phyloP scores from a whole-genome alignment of 1,140 invertebrate species.

The Chlorops oryzae region DNA sequence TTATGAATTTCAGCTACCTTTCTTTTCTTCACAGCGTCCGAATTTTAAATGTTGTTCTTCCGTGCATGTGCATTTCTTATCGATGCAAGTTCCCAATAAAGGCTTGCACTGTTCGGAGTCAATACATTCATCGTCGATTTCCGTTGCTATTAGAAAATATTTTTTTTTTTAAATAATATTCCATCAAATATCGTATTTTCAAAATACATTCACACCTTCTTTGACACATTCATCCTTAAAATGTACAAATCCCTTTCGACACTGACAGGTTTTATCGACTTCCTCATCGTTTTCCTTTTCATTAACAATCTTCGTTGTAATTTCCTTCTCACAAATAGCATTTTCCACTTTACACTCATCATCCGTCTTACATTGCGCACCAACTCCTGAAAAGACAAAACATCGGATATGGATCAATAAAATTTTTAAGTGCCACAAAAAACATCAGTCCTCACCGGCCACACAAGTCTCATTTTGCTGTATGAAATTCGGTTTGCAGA shows the following conservation, averaged over 20 bases:
- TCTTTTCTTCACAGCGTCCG: conserved; percentile 31
- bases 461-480: conserved; percentile 38
- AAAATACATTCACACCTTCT: conserved; percentile 25
- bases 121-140: conserved; percentile 37
- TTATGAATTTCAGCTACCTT: no score
- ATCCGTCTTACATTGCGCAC: conserved; percentile 44
- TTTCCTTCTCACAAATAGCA: conserved; percentile 33
- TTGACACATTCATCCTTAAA: conserved; percentile 48
- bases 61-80: conserved; percentile 37
- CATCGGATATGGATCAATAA: not conserved
- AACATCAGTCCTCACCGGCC: conserved; percentile 17
- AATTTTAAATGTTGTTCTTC: conserved; percentile 35
- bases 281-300: conserved; percentile 23
- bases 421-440: not conserved
- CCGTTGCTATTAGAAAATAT: conserved; percentile 3
- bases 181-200: not conserved
- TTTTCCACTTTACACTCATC: conserved; percentile 47
- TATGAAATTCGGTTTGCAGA: conserved; percentile 45
- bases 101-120: conserved; percentile 45
- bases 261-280: conserved; percentile 44
- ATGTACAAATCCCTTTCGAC: conserved; percentile 40
- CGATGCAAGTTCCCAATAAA: conserved; percentile 32
- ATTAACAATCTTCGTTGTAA: conserved; percentile 12
- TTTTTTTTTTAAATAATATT: not conserved
- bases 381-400: conserved; percentile 38